These are phyloP conservation scores for Otus sunia DNA, from an alignment of 2,113 vertebrate species.

Conservation along the genomic window DNA sequence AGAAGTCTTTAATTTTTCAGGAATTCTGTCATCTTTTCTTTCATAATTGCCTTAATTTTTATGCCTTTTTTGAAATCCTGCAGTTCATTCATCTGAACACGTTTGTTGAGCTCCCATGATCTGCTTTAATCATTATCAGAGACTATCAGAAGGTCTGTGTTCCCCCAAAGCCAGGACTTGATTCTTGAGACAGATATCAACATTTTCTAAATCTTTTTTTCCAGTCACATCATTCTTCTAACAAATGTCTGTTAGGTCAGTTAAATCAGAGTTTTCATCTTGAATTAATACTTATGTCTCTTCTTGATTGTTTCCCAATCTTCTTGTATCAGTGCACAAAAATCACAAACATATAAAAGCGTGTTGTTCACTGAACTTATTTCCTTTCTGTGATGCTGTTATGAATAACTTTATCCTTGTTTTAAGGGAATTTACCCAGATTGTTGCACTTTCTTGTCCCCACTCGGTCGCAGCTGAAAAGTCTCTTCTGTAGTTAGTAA, in stretches of 20 bases:
- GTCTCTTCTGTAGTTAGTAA: neutral
- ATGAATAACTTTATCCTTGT: neutral
- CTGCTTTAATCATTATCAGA: neutral
- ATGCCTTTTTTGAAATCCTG: neutral
- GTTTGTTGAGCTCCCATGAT: accelerated
- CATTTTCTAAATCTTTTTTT: neutral
- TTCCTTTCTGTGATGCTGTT: neutral
- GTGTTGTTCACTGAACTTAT: neutral
- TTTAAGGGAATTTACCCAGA: neutral
- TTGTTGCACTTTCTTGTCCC: neutral
- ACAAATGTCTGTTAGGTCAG: neutral
- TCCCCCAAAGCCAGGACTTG: neutral
- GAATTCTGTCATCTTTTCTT: neutral
- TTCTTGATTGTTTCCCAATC: neutral
- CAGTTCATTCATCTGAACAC: neutral
- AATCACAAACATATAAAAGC: neutral
- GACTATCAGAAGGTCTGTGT: neutral
- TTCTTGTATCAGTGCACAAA: neutral
- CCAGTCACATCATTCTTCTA: neutral
- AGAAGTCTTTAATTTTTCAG: neutral
- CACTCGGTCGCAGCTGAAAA: neutral
- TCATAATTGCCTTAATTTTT: neutral
- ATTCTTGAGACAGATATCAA: neutral
- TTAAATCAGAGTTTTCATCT: neutral
- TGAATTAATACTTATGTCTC: neutral